phyloP scores from a whole-genome alignment of 2,888 invertebrate genomes.

The Xanthorhoe spadicearia region DNA sequence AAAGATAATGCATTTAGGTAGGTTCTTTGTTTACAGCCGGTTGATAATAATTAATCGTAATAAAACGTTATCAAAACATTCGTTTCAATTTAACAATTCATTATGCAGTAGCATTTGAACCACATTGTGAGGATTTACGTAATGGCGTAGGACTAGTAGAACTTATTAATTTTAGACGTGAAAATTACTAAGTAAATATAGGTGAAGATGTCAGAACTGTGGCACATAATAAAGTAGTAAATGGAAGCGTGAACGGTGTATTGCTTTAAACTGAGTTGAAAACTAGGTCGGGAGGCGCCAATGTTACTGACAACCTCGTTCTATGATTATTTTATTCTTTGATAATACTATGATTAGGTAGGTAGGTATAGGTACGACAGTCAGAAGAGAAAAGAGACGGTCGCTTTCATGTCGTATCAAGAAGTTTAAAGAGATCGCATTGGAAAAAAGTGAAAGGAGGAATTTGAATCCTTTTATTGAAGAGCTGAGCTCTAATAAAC shows the following conservation, averaged over 20 bases:
- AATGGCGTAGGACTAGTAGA: not conserved
- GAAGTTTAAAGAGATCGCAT: too few relatives aligned
- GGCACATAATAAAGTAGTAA: conserved; percentile 2
- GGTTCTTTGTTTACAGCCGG: too few relatives aligned
- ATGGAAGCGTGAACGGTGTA: not conserved
- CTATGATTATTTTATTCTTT: too few relatives aligned
- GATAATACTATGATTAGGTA: not conserved
- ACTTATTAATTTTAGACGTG: not conserved
- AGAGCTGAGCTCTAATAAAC: too few relatives aligned
- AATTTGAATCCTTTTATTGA: too few relatives aligned
- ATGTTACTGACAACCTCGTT: not conserved
- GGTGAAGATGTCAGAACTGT: not conserved
- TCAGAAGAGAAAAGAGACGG: too few relatives aligned
- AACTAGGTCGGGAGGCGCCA: conserved; percentile 27
- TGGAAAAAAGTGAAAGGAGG: too few relatives aligned
- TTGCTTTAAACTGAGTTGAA: conserved; percentile 9
- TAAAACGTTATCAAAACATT: conserved; percentile 1
- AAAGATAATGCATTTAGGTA: conserved; percentile 13
- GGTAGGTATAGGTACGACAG: not conserved
- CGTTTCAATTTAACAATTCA: not conserved
- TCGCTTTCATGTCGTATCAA: too few relatives aligned
- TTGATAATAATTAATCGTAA: not conserved
- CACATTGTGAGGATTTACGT: not conserved
- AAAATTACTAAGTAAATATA: not conserved
- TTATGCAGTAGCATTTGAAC: not conserved